A percentile compares a stretch with the other conserved stretches of the same genome.
Conservation (phyloP, 2,888 invertebrate species). For the Noctua fimbriata region DNA sequence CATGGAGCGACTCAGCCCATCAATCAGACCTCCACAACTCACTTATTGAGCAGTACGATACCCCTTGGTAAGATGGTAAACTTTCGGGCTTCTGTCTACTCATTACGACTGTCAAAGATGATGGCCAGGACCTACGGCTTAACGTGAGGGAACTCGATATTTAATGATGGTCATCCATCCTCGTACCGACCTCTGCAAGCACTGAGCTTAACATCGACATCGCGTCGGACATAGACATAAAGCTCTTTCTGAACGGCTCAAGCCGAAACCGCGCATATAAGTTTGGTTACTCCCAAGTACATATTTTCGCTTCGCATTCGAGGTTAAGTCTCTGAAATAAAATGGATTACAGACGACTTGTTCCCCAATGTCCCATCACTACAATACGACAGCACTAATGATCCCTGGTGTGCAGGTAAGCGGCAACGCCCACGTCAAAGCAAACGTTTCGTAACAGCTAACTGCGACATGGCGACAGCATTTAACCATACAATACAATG, state of each 20-base stretch:
- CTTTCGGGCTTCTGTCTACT: neutral
- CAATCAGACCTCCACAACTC: neutral
- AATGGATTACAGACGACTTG: neutral
- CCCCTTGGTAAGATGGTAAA: neutral
- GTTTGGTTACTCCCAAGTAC: neutral
- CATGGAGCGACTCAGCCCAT: neutral
- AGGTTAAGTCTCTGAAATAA: neutral
- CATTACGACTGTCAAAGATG: neutral
- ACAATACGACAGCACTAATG: constrained; percentile 55
- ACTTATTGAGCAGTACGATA: neutral
- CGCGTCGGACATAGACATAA: neutral
- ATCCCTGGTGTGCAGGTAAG: constrained; percentile 62
- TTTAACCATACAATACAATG: constrained; percentile 34
- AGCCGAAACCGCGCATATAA: neutral
- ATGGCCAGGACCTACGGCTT: neutral
- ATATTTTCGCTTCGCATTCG: neutral
- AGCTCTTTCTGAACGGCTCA: neutral
- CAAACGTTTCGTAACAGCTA: constrained; percentile 63
- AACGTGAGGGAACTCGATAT: neutral
- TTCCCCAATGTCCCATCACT: constrained; percentile 48
- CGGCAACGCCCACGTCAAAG: constrained; percentile 70
- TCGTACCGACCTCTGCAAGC: neutral
- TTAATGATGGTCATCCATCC: neutral
- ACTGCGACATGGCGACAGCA: constrained; percentile 52
- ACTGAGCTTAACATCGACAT: neutral